These are phyloP conservation scores for Condylura cristata DNA, from an alignment of 2,113 vertebrate species.

Conservation along the genomic window DNA sequence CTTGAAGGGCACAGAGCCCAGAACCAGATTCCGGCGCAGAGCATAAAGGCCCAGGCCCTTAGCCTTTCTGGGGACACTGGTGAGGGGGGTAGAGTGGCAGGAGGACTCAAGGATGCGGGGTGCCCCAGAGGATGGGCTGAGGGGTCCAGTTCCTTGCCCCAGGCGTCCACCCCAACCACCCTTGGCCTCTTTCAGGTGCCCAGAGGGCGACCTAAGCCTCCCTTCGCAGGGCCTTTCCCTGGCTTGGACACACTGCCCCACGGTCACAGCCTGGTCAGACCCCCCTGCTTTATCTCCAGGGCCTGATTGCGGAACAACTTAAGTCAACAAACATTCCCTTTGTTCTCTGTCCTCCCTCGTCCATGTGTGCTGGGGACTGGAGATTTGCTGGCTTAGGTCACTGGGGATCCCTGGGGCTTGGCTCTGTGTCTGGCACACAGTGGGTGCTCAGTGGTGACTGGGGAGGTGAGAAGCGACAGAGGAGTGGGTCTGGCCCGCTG, in stretches of 20 bases:
- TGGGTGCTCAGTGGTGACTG: not conserved
- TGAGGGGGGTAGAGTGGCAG: not conserved
- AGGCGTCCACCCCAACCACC: not conserved
- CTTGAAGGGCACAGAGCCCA: not conserved
- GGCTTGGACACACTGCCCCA: not conserved
- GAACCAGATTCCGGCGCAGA: not conserved
- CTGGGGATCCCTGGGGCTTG: not conserved
- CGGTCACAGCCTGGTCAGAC: no score
- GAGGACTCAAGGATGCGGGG: not conserved
- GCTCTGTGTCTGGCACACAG: not conserved
- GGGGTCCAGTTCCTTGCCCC: not conserved
- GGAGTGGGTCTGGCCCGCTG: not conserved
- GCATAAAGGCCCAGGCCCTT: not conserved
- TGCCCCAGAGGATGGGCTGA: not conserved
- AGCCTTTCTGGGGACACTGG: not conserved
- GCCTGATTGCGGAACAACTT: not conserved
- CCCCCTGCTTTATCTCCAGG: not conserved
- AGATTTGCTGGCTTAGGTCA: not conserved
- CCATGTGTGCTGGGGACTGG: not conserved
- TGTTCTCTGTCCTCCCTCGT: not conserved
- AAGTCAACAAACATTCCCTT: not conserved
- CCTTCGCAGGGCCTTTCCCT: not conserved
- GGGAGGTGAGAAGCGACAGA: not conserved
- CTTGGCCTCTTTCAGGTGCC: not conserved
- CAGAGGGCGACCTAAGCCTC: not conserved